Base-by-base conservation (phyloP, 1,140 invertebrate genomes). In the Limonius californicus region DNA sequence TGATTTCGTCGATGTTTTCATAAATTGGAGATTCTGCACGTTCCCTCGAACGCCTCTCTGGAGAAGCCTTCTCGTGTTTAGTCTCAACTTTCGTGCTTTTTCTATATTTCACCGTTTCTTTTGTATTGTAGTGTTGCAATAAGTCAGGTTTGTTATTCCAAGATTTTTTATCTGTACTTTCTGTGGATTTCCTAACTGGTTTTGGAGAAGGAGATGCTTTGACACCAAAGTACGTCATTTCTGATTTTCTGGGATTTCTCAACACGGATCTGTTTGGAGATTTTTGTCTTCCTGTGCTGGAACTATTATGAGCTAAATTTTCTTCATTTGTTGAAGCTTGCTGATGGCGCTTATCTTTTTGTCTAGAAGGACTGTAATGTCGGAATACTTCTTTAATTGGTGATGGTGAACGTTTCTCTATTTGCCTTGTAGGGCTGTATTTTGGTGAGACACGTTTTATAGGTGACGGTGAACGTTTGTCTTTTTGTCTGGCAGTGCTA, bases 191-290 rank as follows among this genome's bases (percentile, higher is more conserved):
- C 39, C 61, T 65, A 8, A 23, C 18, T 19, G 67, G 53, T 62
- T 65, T 67, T 11, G 65, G 63, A 19, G 65, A 69, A 23, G 68
- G 14, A n/a, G 61, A 21, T 12, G 14, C 56, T 30, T 63, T 68
- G 6, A 75, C 67, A 6, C 74, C 74, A 54, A 76, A 75, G 57
- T 75, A 76, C 3, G 70, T 69, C 70, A 74, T 74, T 67, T 76
- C 74, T 1, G 74, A 76, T 59, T 70, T 68, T 57, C 72, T 75
- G 8, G 73, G 74, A 54, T 75, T 71, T 61, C 73, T 68, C n/a
- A 76, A 62, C 15, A 76, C 71, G 9, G 47, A 59, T 35, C 54
- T 56, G 8, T 65, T 60, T n/a, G 61, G 45, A 59, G 47, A 50
- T 14, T 21, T 50, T 50, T 50, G 16, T 8, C n/a, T 39, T 39